Percentiles rank a stretch among this genome's conserved stretches.
Conservation (phyloP, 2,888 invertebrate genomes). For the Drosophila buzzatii region DNA sequence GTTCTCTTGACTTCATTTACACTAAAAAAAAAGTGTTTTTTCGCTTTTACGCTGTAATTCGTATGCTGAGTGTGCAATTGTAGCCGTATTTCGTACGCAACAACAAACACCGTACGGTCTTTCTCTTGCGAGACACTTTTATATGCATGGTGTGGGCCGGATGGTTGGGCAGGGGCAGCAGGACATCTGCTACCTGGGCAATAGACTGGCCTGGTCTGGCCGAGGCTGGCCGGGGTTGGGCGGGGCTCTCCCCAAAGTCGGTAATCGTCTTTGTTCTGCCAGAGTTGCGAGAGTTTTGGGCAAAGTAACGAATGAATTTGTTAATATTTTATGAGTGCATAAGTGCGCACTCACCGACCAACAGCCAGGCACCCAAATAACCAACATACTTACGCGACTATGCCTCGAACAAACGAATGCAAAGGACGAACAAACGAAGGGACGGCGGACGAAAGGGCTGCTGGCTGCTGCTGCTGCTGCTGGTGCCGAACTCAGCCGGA, state of each 20-base stretch:
- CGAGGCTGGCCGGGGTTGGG: constrained; percentile 7
- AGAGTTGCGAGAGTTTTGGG: constrained; percentile 72
- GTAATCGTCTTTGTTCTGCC: constrained; percentile 78
- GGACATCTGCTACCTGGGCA: constrained; percentile 63
- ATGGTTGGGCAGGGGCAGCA: constrained; percentile 7
- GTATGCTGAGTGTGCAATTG: constrained; percentile 80
- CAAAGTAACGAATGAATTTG: constrained; percentile 84
- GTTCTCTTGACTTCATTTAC: constrained; percentile 65
- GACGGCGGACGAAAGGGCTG: constrained; percentile 9
- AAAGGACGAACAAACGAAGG: background rate
- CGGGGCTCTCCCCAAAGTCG: constrained; percentile 19
- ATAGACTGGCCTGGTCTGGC: constrained; percentile 31
- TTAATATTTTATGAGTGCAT: constrained; percentile 84
- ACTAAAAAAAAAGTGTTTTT: constrained; percentile 47
- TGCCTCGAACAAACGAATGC: constrained; percentile 28
- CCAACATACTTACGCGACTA: constrained; percentile 16
- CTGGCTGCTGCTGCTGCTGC: constrained; percentile 2
- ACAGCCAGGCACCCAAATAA: constrained; percentile 26
- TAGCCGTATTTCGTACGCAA: constrained; percentile 69
- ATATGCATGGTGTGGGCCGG: constrained; percentile 60
- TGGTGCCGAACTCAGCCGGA: constrained; percentile 47
- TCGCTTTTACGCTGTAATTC: constrained; percentile 78
- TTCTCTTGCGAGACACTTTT: constrained; percentile 70
- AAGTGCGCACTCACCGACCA: constrained; percentile 77
- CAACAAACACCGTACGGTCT: constrained; percentile 44